These are phyloP conservation scores for Alsophila aescularia DNA, from an alignment of 2,888 invertebrate genomes.

Conservation along the genomic window DNA sequence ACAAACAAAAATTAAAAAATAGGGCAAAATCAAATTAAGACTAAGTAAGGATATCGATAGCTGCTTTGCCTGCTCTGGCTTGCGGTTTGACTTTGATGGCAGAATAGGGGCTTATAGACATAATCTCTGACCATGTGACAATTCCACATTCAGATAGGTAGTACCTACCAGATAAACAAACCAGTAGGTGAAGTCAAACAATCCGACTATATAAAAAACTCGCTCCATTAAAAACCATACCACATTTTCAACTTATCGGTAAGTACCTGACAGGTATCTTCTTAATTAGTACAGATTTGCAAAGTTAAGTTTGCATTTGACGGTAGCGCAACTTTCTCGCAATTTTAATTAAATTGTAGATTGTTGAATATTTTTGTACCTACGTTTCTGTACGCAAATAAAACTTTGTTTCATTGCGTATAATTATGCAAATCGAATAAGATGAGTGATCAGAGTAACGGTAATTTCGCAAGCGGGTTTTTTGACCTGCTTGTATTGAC, in stretches of 20 bases:
- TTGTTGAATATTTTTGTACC: no score
- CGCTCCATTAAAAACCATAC: not conserved
- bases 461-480: conserved; percentile 55
- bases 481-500: conserved; percentile 49
- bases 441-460: conserved; percentile 65
- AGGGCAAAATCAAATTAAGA: no score
- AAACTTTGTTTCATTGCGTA: not conserved
- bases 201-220: not conserved
- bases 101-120: not conserved
- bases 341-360: no score
- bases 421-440: conserved; percentile 49
- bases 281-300: no score
- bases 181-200: not conserved
- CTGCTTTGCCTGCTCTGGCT: no score
- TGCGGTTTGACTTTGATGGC: not conserved
- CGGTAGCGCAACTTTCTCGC: no score
- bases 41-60: no score
- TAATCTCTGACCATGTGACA: conserved; percentile 16
- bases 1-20: no score
- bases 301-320: no score
- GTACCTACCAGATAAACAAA: conserved; percentile 6
- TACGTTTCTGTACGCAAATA: not conserved
- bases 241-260: not conserved
- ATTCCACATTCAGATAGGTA: conserved; percentile 9
- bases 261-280: not conserved